A percentile compares a stretch with the other conserved stretches of the same genome.
These are phyloP conservation scores for Athetis lepigone DNA, from an alignment of 2,888 invertebrate species.

Conservation along the genomic window DNA sequence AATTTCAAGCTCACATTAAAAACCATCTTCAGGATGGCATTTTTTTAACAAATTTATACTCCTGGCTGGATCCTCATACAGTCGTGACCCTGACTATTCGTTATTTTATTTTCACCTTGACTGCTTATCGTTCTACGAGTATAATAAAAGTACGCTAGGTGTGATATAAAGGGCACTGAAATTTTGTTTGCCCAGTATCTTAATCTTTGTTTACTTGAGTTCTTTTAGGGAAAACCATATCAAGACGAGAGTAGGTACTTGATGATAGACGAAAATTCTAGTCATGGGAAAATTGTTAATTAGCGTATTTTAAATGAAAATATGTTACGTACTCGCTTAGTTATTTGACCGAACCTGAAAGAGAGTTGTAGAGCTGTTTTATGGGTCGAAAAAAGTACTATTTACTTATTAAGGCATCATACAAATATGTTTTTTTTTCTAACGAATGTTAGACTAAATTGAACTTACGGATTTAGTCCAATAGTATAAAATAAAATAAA, in stretches of 20 bases:
- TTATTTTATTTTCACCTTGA: conserved; percentile 70
- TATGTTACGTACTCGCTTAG: too few species aligned
- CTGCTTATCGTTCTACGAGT: conserved; percentile 69
- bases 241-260: conserved; percentile 30
- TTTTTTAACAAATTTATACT: not conserved
- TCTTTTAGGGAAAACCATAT: conserved; percentile 61
- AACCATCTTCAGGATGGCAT: not conserved
- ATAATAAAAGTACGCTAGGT: conserved; percentile 49
- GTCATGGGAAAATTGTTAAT: not conserved
- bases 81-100: conserved; percentile 45
- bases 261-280: conserved; percentile 6
- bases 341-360: too few species aligned
- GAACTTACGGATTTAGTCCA: too few species aligned
- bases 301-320: too few species aligned
- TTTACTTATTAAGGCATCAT: too few species aligned
- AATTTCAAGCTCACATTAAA: not conserved
- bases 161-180: conserved; percentile 67
- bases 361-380: too few species aligned
- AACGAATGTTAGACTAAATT: too few species aligned
- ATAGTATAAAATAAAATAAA: too few species aligned
- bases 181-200: conserved; percentile 62
- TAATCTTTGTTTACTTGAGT: conserved; percentile 66
- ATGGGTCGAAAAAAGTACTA: too few species aligned
- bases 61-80: not conserved
- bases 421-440: too few species aligned